Conservation (phyloP, 2,113 vertebrate species). For the Pseudonaja textilis region DNA sequence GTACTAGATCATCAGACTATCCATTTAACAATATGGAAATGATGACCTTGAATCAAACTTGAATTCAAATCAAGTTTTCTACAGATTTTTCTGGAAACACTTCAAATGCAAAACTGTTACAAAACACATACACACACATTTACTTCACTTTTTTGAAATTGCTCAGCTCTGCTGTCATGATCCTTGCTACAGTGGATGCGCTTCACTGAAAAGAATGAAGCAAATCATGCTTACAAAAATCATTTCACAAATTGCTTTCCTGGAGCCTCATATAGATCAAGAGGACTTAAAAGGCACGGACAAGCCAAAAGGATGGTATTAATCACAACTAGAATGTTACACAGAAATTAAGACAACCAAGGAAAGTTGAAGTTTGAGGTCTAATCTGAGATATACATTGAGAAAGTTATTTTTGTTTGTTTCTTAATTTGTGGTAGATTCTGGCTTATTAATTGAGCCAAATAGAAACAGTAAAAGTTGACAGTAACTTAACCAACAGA, state of each 20-base stretch:
- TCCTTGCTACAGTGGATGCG: constrained; percentile 50
- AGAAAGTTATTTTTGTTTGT: constrained; percentile 12
- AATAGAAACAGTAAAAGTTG: constrained; percentile 59
- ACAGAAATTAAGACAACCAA: constrained; percentile 54
- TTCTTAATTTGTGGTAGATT: constrained; percentile 47
- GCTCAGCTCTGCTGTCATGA: constrained; percentile 43
- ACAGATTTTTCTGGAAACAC: constrained; percentile 50
- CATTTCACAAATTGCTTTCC: constrained; percentile 56
- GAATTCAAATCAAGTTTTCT: constrained; percentile 42
- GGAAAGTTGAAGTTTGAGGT: constrained; percentile 59
- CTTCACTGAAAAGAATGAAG: constrained; percentile 56
- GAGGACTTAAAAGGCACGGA: constrained; percentile 61
- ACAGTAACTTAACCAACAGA: constrained; percentile 56
- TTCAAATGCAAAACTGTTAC: constrained; percentile 32
- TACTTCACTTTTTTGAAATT: constrained; percentile 39
- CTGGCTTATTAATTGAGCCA: constrained; percentile 60
- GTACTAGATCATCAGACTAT: constrained; percentile 44
- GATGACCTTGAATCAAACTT: constrained; percentile 50
- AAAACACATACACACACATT: constrained; percentile 15
- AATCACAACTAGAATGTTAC: constrained; percentile 45
- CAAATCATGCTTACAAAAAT: constrained; percentile 59
- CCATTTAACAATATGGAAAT: constrained; percentile 56
- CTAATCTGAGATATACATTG: constrained; percentile 51
- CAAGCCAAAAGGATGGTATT: constrained; percentile 52
- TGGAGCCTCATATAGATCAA: constrained; percentile 47